phyloP scores from a whole-genome alignment of 2,113 vertebrate genomes.

The Chrysochloris asiatica region DNA sequence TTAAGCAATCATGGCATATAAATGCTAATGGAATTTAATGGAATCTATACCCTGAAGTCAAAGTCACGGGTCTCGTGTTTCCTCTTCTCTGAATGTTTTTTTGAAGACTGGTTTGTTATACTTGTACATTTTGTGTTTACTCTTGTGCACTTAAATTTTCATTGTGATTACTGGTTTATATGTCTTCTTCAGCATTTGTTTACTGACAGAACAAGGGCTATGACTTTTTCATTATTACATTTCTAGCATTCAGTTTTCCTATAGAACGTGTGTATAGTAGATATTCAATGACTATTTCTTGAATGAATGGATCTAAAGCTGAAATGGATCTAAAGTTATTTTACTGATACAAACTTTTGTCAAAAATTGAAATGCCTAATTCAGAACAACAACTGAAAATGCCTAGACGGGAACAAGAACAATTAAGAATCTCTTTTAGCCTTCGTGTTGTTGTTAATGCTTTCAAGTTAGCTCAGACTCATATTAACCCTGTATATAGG shows the following conservation, averaged over 20 bases:
- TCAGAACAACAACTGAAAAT: neutral
- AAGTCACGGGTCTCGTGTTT: neutral
- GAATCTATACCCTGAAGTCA: conserved; percentile 19
- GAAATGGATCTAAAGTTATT: neutral
- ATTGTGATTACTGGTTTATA: neutral
- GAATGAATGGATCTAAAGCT: neutral
- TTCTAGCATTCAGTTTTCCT: neutral
- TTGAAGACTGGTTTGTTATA: neutral
- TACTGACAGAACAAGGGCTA: neutral
- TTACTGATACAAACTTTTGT: neutral
- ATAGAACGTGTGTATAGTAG: neutral
- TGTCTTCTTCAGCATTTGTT: neutral
- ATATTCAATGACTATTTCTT: neutral
- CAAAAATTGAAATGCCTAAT: neutral
- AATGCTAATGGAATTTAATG: neutral
- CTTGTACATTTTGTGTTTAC: neutral
- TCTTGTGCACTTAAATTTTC: neutral
- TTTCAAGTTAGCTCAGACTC: too few species aligned
- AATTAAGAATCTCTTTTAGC: neutral
- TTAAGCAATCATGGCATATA: neutral
- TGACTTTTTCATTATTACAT: neutral
- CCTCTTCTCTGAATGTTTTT: neutral
- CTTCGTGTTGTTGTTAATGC: too few species aligned
- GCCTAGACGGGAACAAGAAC: neutral
- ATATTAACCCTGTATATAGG: too few species aligned